A percentile compares a stretch with the other conserved stretches of the same genome.
phyloP scores from a whole-genome alignment of 2,797 vertebrate genomes.

The Prunella strophiata region DNA sequence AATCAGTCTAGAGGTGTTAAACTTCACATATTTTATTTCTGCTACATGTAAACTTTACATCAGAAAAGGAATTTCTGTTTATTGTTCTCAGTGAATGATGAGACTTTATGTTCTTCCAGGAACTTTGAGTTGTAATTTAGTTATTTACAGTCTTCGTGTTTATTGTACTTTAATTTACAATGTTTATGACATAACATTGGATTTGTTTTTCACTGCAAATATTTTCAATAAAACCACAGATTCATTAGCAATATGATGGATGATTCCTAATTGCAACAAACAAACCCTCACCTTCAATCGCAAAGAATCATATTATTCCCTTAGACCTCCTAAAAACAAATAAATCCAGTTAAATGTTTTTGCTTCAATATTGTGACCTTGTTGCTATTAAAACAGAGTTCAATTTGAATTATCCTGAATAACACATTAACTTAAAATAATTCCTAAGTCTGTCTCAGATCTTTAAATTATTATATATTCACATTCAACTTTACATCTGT shows the following conservation, averaged over 20 bases:
- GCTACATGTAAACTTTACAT: not conserved
- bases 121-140: conserved; percentile 4
- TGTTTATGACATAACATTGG: not conserved
- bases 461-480: not conserved
- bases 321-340: not conserved
- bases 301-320: not conserved
- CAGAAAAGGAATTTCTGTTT: not conserved
- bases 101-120: not conserved
- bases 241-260: not conserved
- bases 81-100: not conserved
- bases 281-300: not conserved
- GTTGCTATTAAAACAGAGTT: not conserved
- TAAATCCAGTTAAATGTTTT: not conserved
- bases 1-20: not conserved
- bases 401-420: not conserved
- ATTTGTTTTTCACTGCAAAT: not conserved
- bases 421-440: not conserved
- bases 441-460: not conserved
- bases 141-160: not conserved
- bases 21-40: not conserved
- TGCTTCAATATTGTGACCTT: not conserved
- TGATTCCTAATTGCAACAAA: not conserved
- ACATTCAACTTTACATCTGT: not conserved
- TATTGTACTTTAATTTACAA: not conserved
- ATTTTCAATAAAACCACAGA: not conserved